Evolutionary conservation across 2,888 invertebrate species (phyloP).

Genomic region (Luperina testacea): DNA sequence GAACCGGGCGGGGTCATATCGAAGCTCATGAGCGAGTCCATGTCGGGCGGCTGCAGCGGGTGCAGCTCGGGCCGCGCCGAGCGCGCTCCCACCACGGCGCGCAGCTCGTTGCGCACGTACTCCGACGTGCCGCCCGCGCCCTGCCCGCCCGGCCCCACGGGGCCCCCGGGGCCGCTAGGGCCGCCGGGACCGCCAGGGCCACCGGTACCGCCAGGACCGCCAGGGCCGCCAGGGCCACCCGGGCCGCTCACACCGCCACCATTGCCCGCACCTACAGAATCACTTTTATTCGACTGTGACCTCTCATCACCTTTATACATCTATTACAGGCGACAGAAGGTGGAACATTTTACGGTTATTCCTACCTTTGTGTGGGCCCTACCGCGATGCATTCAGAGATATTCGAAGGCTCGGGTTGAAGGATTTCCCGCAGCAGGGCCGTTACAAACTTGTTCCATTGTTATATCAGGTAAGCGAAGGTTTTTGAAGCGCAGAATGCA

Average conservation of each 20-base stretch:
- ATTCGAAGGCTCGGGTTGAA: conserved; percentile 12
- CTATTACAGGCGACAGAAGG: conserved; percentile 11
- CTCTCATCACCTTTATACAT: conserved; percentile 15
- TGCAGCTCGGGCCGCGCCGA: conserved; percentile 90
- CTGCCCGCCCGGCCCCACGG: conserved; percentile 43
- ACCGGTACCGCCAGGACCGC: conserved; percentile 58
- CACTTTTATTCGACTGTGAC: conserved; percentile 21
- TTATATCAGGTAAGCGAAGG: conserved; percentile 67
- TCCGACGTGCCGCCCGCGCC: conserved; percentile 92
- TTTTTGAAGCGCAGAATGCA: conserved; percentile 73
- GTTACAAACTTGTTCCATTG: conserved; percentile 62
- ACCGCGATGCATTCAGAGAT: conserved; percentile 23
- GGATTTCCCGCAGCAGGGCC: conserved; percentile 25
- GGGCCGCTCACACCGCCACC: conserved; percentile 69
- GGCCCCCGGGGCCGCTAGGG: conserved; percentile 60
- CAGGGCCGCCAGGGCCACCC: conserved; percentile 46
- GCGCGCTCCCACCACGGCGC: conserved; percentile 96
- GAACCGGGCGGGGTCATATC: conserved; percentile 92
- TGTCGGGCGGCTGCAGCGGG: conserved; percentile 91
- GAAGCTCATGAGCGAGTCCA: conserved; percentile 92
- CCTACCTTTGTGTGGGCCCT: conserved; percentile 51
- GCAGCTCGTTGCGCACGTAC: conserved; percentile 97
- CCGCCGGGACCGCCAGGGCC: conserved; percentile 56
- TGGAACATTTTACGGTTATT: conserved; percentile 11
- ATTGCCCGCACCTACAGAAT: conserved; percentile 72